phyloP scores from a whole-genome alignment of 1,140 invertebrate species.

The Andricus grossulariae region DNA sequence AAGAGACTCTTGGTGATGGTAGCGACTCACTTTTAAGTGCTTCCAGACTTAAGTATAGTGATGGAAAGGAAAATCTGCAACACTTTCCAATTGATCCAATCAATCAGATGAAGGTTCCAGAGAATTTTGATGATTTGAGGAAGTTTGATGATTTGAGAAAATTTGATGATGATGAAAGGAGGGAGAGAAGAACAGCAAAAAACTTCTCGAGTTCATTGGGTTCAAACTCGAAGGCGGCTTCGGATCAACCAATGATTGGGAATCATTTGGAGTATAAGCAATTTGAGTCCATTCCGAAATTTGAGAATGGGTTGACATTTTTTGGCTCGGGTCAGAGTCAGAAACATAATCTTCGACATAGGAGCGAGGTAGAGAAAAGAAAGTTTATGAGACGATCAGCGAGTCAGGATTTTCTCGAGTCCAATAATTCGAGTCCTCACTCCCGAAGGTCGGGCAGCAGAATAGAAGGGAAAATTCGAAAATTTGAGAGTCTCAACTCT shows the following conservation, averaged over 20 bases:
- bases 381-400: constrained; percentile 52
- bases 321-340: constrained; percentile 15
- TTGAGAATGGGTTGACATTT: neutral
- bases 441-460: constrained; percentile 70
- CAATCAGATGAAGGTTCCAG: neutral
- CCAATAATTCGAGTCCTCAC: constrained; percentile 73
- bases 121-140: constrained; percentile 16
- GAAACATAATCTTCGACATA: constrained; percentile 6
- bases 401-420: constrained; percentile 57
- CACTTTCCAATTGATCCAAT: constrained; percentile 14
- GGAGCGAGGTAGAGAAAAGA: constrained; percentile 58
- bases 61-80: constrained; percentile 35
- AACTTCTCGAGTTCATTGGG: neutral
- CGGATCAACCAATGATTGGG: constrained; percentile 18
- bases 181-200: neutral
- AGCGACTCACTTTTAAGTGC: constrained; percentile 84
- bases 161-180: neutral
- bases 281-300: constrained; percentile 40
- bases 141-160: neutral
- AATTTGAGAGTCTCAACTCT: constrained; percentile 71
- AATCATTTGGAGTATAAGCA: constrained; percentile 43
- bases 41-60: constrained; percentile 75
- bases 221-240: neutral
- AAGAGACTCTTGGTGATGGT: constrained; percentile 81
- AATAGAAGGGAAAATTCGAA: constrained; percentile 66